Base-by-base conservation (phyloP, 2,888 invertebrate genomes). In the Galerucella nymphaeae region DNA sequence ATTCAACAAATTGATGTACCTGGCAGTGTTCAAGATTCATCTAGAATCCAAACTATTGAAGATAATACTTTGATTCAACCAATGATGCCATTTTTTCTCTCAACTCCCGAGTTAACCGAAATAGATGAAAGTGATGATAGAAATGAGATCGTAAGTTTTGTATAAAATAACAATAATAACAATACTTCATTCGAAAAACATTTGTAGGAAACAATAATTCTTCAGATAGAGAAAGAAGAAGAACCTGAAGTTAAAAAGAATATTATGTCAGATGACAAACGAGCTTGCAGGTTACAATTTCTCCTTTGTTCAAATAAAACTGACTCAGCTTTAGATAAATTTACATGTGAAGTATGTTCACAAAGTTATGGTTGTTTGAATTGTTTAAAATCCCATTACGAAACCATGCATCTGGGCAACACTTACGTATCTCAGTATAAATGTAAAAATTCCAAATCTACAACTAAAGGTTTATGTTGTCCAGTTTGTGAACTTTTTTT, bases 351-450 rank as follows among this genome's bases (percentile, higher is more conserved):
- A 50, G 65, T 75, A 16, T 77, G 77, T 57, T 57, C 66, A 14
- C 68, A 38, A 11, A 66, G 64, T 5, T 77, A 74, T 59, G 79
- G 80, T 10, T 80, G 80, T 66, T 73, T 80, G 45, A 80, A 79
- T 63, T 80, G 80, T 58, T 75, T 81, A 6, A 81, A 81, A 72
- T 79, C 79, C 9, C 81, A 81, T 64, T 81, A 80, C 42, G 79
- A 80, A 70, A 78, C 78, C n/a, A 70, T 79, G 48, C 81, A 81
- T 70, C 68, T 75, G 11, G 58, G 75, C 23, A 77, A 77, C 50
- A 45, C 73, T n/a, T 71, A 75, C 2, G 55, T 77, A 14, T 73
- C 75, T 1, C 79, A 77, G 45, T 80, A 80, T 71, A 79, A 76
- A 71, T 80, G 81, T 71, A 74, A 77, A 59, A 70, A 69, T 69